Conservation (phyloP, 2,113 vertebrate species). For the Alectura lathami region DNA sequence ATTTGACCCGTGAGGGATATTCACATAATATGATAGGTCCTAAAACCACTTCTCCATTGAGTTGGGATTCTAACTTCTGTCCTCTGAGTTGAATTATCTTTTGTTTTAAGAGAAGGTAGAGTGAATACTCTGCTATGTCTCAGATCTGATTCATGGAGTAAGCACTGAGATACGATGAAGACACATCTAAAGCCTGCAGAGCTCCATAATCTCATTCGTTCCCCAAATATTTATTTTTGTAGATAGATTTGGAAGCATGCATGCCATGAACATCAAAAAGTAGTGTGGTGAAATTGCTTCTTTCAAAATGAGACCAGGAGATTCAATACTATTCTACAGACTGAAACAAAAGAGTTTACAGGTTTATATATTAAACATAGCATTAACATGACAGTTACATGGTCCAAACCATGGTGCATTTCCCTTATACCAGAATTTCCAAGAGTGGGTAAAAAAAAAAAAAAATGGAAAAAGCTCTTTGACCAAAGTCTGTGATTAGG, state of each 20-base stretch:
- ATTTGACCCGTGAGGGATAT: background rate
- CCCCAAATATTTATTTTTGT: conserved; percentile 3
- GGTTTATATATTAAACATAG: conserved; percentile 13
- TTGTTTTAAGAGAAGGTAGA: background rate
- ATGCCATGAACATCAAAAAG: conserved; percentile 20
- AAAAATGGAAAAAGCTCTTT: background rate
- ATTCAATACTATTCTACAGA: background rate
- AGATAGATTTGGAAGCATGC: conserved; percentile 3
- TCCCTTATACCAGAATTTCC: background rate
- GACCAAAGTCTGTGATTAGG: background rate
- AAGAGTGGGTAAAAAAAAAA: background rate
- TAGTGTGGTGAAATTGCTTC: background rate
- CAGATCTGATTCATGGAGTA: background rate
- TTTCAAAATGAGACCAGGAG: background rate
- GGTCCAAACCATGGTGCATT: background rate
- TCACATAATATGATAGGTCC: background rate
- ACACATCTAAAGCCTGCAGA: background rate
- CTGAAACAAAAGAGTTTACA: background rate
- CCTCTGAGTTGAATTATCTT: background rate
- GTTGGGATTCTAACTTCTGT: background rate
- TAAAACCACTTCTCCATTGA: background rate
- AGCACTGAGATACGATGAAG: background rate
- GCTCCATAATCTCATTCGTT: background rate
- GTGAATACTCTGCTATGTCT: background rate
- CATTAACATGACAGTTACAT: conserved; percentile 35